A percentile compares a stretch with the other conserved stretches of the same genome.
Evolutionary conservation across 2,113 vertebrate species (phyloP).

Genomic region (Chunga burmeisteri): DNA sequence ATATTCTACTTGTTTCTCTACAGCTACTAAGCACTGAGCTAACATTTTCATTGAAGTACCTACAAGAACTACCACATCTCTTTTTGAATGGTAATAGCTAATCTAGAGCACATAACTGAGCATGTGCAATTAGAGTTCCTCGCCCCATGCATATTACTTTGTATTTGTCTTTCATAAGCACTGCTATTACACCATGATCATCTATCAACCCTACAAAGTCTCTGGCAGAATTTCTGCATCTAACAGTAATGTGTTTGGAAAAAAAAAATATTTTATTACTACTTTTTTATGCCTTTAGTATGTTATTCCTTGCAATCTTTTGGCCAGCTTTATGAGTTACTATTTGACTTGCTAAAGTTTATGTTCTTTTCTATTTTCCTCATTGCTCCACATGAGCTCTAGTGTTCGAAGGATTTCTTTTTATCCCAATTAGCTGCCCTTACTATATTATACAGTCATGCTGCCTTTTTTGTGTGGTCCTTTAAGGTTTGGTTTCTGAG

Average conservation of each 20-base stretch:
- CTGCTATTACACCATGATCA: not conserved
- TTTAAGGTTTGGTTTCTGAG: conserved; percentile 11
- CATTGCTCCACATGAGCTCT: not conserved
- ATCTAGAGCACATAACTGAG: not conserved
- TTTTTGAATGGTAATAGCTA: not conserved
- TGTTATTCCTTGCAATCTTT: not conserved
- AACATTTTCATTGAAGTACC: not conserved
- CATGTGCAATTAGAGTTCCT: not conserved
- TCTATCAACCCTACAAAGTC: not conserved
- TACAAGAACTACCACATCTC: not conserved
- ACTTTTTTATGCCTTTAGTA: not conserved
- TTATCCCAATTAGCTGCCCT: not conserved
- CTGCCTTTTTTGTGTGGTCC: conserved; percentile 44
- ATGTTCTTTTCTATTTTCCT: not conserved
- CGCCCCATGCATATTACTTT: not conserved
- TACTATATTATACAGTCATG: not conserved
- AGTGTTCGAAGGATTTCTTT: not conserved
- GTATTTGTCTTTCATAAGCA: not conserved
- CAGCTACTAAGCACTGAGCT: not conserved
- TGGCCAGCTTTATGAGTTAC: not conserved
- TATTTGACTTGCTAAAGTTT: not conserved
- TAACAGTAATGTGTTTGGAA: accelerated
- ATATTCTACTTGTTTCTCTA: not conserved
- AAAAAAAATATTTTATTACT: not conserved
- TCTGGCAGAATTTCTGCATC: not conserved